These are phyloP conservation scores for Crepidodera aurea DNA, from an alignment of 2,888 invertebrate species.

Conservation along the genomic window DNA sequence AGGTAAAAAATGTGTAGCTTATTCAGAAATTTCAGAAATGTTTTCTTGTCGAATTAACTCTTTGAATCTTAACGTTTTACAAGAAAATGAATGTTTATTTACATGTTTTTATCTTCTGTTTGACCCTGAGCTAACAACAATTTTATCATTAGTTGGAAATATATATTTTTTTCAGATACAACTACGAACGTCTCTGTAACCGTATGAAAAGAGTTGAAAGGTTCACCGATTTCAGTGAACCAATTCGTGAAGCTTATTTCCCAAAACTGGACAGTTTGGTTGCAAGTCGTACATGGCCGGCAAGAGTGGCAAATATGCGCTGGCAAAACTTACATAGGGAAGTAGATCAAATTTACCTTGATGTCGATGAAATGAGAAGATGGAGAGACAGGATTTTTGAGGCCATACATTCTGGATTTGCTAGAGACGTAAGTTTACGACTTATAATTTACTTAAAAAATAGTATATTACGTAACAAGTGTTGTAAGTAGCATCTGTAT, in stretches of 20 bases:
- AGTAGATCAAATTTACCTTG: constrained; percentile 71
- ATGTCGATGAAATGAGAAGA: constrained; percentile 75
- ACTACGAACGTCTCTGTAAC: constrained; percentile 79
- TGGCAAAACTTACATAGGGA: constrained; percentile 70
- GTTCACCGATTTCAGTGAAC: constrained; percentile 71
- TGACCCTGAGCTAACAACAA: no score
- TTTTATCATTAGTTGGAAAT: not conserved
- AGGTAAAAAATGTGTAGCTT: constrained; percentile 48
- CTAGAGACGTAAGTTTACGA: constrained; percentile 63
- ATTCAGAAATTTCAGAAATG: no score
- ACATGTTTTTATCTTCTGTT: no score
- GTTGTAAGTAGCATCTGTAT: not conserved
- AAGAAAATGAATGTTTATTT: no score
- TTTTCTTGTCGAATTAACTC: no score
- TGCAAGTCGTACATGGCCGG: constrained; percentile 78
- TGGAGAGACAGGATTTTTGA: constrained; percentile 79
- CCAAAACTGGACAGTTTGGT: constrained; percentile 83
- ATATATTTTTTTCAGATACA: constrained; percentile 64
- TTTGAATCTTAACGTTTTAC: no score
- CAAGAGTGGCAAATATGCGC: constrained; percentile 66
- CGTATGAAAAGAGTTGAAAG: constrained; percentile 70
- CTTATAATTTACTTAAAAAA: no score
- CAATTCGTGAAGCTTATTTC: constrained; percentile 82
- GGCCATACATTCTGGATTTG: constrained; percentile 72
- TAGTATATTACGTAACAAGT: no score